These are phyloP conservation scores for Hybognathus amarus DNA, from an alignment of 2,797 vertebrate genomes.

Conservation along the genomic window DNA sequence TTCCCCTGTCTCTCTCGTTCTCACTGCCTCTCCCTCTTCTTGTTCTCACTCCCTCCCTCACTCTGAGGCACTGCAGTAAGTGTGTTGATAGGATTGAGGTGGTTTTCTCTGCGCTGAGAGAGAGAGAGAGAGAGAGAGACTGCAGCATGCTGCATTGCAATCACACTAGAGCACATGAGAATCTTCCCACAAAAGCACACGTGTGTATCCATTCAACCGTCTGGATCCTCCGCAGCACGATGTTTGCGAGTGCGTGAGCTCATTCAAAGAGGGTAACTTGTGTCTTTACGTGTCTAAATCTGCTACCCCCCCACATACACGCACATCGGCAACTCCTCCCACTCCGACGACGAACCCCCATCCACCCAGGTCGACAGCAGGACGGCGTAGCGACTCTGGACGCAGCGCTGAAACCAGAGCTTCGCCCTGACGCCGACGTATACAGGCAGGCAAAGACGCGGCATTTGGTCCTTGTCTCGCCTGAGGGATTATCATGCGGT, in stretches of 20 bases:
- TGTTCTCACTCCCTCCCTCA: slow-evolving; percentile 42
- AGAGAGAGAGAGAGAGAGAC: slow-evolving; percentile 56
- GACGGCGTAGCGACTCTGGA: slow-evolving; percentile 47
- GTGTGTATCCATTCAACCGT: slow-evolving; percentile 27
- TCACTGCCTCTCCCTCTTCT: slow-evolving; percentile 39
- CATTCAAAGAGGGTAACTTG: slow-evolving; percentile 41
- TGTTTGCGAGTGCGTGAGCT: slow-evolving; percentile 43
- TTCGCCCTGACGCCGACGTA: slow-evolving; percentile 9
- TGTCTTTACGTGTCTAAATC: slow-evolving; percentile 53
- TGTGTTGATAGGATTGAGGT: slow-evolving; percentile 74
- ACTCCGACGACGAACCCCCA: slow-evolving; percentile 30
- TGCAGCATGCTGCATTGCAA: slow-evolving; percentile 55
- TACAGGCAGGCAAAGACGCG: neutral
- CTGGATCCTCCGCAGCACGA: slow-evolving; percentile 54
- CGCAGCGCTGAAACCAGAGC: slow-evolving; percentile 34
- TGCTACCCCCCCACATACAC: slow-evolving; percentile 14
- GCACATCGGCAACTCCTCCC: slow-evolving; percentile 55
- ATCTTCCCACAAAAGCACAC: slow-evolving; percentile 52
- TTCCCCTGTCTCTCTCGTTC: slow-evolving; percentile 28
- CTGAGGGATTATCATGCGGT: slow-evolving; percentile 42
- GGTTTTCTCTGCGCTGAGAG: slow-evolving; percentile 46
- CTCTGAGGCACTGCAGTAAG: slow-evolving; percentile 80
- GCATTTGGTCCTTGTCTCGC: neutral
- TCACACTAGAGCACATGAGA: slow-evolving; percentile 54
- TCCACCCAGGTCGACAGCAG: slow-evolving; percentile 49